These are phyloP conservation scores for Noctua fimbriata DNA, from an alignment of 2,888 invertebrate species.

Conservation along the genomic window DNA sequence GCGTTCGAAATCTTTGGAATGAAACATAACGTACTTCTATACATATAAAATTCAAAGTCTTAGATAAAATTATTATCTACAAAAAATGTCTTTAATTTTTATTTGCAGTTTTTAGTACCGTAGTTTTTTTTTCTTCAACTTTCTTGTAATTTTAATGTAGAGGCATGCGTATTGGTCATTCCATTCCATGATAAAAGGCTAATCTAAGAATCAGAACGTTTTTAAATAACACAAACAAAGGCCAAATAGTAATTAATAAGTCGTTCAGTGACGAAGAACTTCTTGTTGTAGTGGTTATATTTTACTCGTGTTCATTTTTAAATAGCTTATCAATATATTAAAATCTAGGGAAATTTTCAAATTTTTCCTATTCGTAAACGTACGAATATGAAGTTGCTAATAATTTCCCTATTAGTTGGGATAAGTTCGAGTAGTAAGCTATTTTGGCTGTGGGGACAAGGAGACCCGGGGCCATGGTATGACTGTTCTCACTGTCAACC, in stretches of 20 bases:
- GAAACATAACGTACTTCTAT: too few relatives aligned
- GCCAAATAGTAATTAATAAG: constrained; percentile 24
- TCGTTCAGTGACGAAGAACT: constrained; percentile 12
- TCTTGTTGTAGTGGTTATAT: not conserved
- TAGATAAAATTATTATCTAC: too few relatives aligned
- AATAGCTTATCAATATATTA: not conserved
- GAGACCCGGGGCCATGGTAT: constrained; percentile 37
- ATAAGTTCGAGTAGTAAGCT: constrained; percentile 38
- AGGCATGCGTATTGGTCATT: not conserved
- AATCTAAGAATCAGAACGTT: not conserved
- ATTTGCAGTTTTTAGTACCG: too few relatives aligned
- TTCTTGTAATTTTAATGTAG: not conserved
- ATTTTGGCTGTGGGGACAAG: not conserved
- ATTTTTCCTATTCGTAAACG: not conserved
- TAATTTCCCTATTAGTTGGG: constrained; percentile 49
- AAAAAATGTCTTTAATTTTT: too few relatives aligned
- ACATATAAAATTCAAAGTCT: too few relatives aligned
- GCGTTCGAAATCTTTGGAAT: too few relatives aligned
- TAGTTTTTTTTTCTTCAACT: too few relatives aligned
- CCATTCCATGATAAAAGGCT: not conserved
- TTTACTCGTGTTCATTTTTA: not conserved
- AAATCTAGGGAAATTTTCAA: not conserved
- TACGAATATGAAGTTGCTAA: constrained; percentile 52
- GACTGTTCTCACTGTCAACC: constrained; percentile 56
- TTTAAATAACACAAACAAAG: constrained; percentile 30